Evolutionary conservation across 2,888 invertebrate genomes (phyloP).

Genomic region (Lasioglossum zephyrum): DNA sequence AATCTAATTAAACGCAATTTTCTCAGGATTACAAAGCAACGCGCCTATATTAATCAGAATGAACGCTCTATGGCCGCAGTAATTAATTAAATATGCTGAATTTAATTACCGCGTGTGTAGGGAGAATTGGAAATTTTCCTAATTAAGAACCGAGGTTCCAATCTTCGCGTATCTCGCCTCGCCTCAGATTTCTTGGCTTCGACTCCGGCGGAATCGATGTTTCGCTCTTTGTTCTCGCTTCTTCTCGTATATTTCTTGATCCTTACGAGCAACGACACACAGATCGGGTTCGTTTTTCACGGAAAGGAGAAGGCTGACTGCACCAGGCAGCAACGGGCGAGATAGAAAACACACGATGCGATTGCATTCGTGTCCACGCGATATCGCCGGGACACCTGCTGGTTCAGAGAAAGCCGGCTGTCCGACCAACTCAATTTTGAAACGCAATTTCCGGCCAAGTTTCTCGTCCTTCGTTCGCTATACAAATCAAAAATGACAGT

Average conservation of each 20-base stretch:
- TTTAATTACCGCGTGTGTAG: background rate
- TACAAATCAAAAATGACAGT: slow-evolving; percentile 34
- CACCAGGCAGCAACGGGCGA: background rate
- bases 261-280: slow-evolving; percentile 4
- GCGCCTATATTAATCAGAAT: background rate
- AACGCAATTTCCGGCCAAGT: slow-evolving; percentile 51
- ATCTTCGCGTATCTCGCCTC: slow-evolving; percentile 12
- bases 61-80: background rate
- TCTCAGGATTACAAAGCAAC: background rate
- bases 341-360: slow-evolving; percentile 44
- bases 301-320: slow-evolving; percentile 32
- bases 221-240: background rate
- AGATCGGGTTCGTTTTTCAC: slow-evolving; percentile 29
- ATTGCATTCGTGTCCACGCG: slow-evolving; percentile 40
- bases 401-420: slow-evolving; percentile 32
- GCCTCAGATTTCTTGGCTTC: slow-evolving; percentile 19
- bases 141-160: slow-evolving; percentile 5
- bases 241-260: slow-evolving; percentile 26
- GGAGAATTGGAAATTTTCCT: slow-evolving; percentile 6
- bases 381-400: slow-evolving; percentile 40
- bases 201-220: slow-evolving; percentile 17
- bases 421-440: slow-evolving; percentile 47
- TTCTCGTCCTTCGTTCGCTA: slow-evolving; percentile 34
- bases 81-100: background rate
- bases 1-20: background rate